A percentile compares a stretch with the other conserved stretches of the same genome.
Conservation (phyloP, 2,888 invertebrate genomes). For the Phragmatobia fuliginosa region DNA sequence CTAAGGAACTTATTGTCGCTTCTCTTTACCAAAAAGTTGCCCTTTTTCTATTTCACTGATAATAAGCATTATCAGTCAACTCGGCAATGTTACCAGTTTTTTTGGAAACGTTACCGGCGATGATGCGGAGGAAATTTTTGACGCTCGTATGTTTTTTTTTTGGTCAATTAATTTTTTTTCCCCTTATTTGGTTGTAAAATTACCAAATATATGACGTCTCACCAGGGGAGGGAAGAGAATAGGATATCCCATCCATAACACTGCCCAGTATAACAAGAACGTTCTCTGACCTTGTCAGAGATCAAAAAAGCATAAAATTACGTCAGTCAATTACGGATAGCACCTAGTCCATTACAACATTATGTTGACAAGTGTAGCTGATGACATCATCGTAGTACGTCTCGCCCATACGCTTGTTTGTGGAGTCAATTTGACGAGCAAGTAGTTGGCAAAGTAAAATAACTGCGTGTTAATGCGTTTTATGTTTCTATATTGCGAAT, state of each 20-base stretch:
- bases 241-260: neutral
- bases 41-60: no score
- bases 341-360: conserved; percentile 47
- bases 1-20: no score
- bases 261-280: neutral
- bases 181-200: neutral
- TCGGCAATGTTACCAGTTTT: no score
- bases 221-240: neutral
- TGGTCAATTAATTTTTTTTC: no score
- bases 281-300: neutral
- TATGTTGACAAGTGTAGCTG: conserved; percentile 62
- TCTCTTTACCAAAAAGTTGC: no score
- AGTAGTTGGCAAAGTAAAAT: conserved; percentile 51
- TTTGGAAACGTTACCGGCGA: no score
- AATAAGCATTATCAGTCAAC: no score
- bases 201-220: neutral
- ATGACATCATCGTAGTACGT: conserved; percentile 68
- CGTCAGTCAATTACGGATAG: conserved; percentile 1
- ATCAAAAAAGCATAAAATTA: neutral
- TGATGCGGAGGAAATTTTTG: no score
- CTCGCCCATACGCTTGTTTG: conserved; percentile 57
- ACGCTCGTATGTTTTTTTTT: no score
- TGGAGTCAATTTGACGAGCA: conserved; percentile 63
- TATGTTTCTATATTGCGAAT: neutral
- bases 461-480: conserved; percentile 51